Evolutionary conservation across 2,888 invertebrate species (phyloP), one percentile per base, ranked within the genome.

Genomic region (Hirudinaria manillensis): DNA sequence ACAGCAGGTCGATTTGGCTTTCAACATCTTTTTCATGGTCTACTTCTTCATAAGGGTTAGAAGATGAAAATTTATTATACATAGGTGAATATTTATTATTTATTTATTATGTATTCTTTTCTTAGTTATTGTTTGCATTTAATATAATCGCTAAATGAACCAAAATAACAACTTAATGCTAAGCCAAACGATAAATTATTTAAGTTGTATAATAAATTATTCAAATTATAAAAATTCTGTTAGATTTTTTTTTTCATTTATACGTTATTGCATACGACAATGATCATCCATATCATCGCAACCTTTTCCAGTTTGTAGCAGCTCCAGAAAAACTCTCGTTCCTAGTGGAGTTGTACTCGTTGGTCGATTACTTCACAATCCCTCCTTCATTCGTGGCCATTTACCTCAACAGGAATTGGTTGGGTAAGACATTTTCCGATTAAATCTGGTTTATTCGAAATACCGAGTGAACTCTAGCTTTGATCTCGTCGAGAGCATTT

Each of bases 1-100:
- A 88, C 99, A 99, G 90, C 99, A 99, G 90, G 96, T 99, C 90
- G 99, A 99, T 91, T 93, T 99, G 90, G 98, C 98, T 90, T 99
- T 99, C 92, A 99, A 99, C 91, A 97, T 99, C 91, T 99, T 99
- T 93, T 99, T 99, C 93, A 97, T 99, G 93, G 96, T 99, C 90
- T 99, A 99, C 92, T 99, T 99, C 93, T 99, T 99, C 71, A 76
- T 76, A n/a, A 45, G 76, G 66, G 76, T 75, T 24, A 76, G 74
- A 36, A 7, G 72, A 21, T 38, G 21, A 32, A 21, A n/a, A 61
- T 61, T 13, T 53, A 13, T 16, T 53, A 16, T 16, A 21, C 13
- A 21, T 53, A 53, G 21, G 53, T 13, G 13, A 13, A 53, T 53
- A 53, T 21, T 53, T 53, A n/a, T n/a, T n/a, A n/a, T n/a, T n/a